Base-by-base conservation (phyloP, 2,888 invertebrate species). In the Eupeodes latifasciatus region DNA sequence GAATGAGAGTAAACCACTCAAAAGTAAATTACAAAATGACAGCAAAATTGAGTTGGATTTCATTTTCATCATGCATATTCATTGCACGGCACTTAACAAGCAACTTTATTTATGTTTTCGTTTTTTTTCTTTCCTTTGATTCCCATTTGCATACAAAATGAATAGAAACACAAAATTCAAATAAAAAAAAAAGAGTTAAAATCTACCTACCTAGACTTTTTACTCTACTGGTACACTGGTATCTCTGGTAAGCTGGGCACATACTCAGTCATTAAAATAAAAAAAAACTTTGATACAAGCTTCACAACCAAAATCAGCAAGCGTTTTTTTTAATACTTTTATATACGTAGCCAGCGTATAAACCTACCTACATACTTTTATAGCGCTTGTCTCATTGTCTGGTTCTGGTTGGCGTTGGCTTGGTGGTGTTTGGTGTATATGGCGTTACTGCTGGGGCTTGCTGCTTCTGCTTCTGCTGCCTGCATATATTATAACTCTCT, bases 11-110 rank as follows among this genome's bases (percentile, higher is more conserved):
- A 88, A 88, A 88, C 88, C 81, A 88, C 88, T 88, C 88, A 88
- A 88, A 88, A 88, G 78, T 71, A 88, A 88, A 81, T 88, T 81
- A 85, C 77, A 88, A 69, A 72, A 88, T 88, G 88, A 88, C 88
- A 88, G 88, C 75, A 81, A 78, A 88, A 81, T 88, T 88, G 88
- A 88, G 88, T 88, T 66, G 88, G 78, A 78, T 88, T 88, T 88
- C 88, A 81, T 88, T 88, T 88, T 88, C 75, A 88, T 75, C 84
- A 75, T 81, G 44, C 69, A 71, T 61, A 62, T 72, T 71, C 74
- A 72, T 75, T 49, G 64, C 72, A 59, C 59, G 59, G 34, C 72
- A 72, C 72, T 72, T 59, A 72, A 72, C 72, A 72, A 72, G 47
- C 57, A 34, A 72, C 47, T 76, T 76, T 74, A 66, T 51, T 67